Conservation (phyloP, 2,113 vertebrate genomes). For the Cyprinodon variegatus region DNA sequence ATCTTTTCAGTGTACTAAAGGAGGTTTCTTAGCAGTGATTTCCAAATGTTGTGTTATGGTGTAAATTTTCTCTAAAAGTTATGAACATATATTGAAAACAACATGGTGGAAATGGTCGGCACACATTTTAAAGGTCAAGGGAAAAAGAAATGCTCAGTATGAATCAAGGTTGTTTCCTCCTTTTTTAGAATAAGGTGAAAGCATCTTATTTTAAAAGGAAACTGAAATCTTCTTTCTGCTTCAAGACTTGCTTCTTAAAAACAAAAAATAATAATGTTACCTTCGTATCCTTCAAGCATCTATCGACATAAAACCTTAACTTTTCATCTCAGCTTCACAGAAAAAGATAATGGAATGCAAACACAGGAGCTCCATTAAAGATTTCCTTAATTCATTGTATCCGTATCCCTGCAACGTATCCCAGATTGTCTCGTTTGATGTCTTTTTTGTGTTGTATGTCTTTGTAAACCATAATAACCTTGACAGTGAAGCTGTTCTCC, state of each 20-base stretch:
- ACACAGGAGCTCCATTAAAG: constrained; percentile 16
- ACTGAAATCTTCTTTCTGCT: neutral
- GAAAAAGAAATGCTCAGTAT: neutral
- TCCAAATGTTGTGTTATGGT: neutral
- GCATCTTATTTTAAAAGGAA: neutral
- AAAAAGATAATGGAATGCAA: constrained; percentile 32
- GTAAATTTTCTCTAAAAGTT: neutral
- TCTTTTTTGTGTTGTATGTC: constrained; percentile 39
- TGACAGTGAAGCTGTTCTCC: constrained; percentile 47
- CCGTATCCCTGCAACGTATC: constrained; percentile 29
- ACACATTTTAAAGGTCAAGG: neutral
- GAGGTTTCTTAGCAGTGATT: neutral
- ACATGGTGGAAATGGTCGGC: neutral
- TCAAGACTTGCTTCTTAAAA: neutral
- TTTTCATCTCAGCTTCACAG: constrained; percentile 17
- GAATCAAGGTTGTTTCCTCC: neutral
- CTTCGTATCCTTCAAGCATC: constrained; percentile 19
- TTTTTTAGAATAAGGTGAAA: neutral
- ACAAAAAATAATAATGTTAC: neutral
- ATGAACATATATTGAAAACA: neutral
- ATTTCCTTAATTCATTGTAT: constrained; percentile 36
- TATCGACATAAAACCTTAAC: constrained; percentile 22
- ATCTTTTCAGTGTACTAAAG: neutral
- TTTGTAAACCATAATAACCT: constrained; percentile 50
- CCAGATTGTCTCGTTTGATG: constrained; percentile 48